Conservation (phyloP, 2,113 vertebrate species). For the Neotoma lepida region DNA sequence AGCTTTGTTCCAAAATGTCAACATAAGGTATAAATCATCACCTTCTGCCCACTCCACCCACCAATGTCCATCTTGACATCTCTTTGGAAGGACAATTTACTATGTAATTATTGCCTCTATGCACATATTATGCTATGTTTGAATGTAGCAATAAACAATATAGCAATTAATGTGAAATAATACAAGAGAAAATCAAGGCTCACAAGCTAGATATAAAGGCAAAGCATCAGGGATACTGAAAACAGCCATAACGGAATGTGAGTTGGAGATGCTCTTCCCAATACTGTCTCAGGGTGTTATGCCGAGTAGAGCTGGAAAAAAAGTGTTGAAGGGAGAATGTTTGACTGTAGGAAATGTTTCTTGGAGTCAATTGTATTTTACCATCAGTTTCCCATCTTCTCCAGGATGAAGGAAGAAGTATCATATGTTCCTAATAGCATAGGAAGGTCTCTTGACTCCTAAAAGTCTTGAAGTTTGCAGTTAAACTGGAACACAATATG, state of each 20-base stretch:
- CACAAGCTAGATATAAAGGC: slow-evolving; percentile 51
- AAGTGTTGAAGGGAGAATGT: slow-evolving; percentile 11
- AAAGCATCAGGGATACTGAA: slow-evolving; percentile 56
- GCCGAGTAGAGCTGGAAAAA: slow-evolving; percentile 29
- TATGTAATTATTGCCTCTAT: slow-evolving; percentile 78
- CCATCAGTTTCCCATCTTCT: slow-evolving; percentile 54
- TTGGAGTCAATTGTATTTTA: slow-evolving; percentile 65
- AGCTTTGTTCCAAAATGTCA: slow-evolving; percentile 62
- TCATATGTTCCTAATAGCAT: slow-evolving; percentile 62
- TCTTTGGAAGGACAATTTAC: slow-evolving; percentile 78
- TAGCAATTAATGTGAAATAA: slow-evolving; percentile 72
- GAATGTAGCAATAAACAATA: slow-evolving; percentile 73
- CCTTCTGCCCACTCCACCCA: slow-evolving; percentile 57
- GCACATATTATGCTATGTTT: slow-evolving; percentile 70
- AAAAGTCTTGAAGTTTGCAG: slow-evolving; percentile 62
- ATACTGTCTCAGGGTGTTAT: slow-evolving; percentile 44
- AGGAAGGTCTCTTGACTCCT: slow-evolving; percentile 70
- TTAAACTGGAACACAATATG: slow-evolving; percentile 72
- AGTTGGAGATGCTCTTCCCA: slow-evolving; percentile 41
- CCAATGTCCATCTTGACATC: slow-evolving; percentile 71
- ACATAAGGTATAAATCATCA: slow-evolving; percentile 75
- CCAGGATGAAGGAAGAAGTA: slow-evolving; percentile 35
- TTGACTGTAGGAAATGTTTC: slow-evolving; percentile 54
- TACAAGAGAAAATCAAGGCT: slow-evolving; percentile 69
- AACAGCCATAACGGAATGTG: slow-evolving; percentile 66